Percentiles rank a stretch among this genome's conserved stretches.
phyloP scores from a whole-genome alignment of 2,888 invertebrate species.

The Cryptocephalus moraei region DNA sequence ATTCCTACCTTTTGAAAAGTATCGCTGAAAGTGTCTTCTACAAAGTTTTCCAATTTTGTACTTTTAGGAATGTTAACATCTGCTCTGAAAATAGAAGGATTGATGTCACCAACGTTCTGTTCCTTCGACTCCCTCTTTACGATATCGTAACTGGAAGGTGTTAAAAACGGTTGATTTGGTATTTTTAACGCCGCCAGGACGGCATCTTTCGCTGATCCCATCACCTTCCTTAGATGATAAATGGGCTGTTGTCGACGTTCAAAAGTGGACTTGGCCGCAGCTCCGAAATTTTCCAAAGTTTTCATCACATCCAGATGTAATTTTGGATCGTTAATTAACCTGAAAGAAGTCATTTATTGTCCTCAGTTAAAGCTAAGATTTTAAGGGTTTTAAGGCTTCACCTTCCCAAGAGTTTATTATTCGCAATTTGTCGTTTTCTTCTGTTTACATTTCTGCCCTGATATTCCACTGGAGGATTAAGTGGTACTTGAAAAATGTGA shows the following conservation, averaged over 20 bases:
- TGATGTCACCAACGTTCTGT: conserved; percentile 5
- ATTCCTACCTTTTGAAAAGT: conserved; percentile 20
- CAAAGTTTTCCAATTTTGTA: no score
- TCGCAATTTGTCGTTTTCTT: conserved; percentile 1
- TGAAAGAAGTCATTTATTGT: conserved; percentile 5
- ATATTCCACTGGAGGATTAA: no score
- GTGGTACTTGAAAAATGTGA: conserved; percentile 9
- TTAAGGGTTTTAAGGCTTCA: not conserved
- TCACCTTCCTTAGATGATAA: conserved; percentile 31
- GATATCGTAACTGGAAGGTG: conserved; percentile 32
- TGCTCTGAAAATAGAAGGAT: conserved; percentile 6
- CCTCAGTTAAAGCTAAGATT: not conserved
- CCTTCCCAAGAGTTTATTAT: not conserved
- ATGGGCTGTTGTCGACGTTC: conserved; percentile 32
- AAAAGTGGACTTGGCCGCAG: conserved; percentile 29
- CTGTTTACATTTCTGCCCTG: conserved; percentile 1
- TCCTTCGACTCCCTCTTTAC: conserved; percentile 13
- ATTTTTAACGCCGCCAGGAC: conserved; percentile 30
- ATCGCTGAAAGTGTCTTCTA: conserved; percentile 13
- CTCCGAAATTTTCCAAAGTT: conserved; percentile 33
- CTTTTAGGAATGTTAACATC: no score
- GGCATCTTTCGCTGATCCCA: conserved; percentile 32
- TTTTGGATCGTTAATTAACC: conserved; percentile 26
- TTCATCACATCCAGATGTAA: conserved; percentile 31
- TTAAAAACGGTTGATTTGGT: conserved; percentile 30